Evolutionary conservation across 2,888 invertebrate species (phyloP), one percentile per base, ranked within the genome.

Genomic region (Stramonita haemastoma): DNA sequence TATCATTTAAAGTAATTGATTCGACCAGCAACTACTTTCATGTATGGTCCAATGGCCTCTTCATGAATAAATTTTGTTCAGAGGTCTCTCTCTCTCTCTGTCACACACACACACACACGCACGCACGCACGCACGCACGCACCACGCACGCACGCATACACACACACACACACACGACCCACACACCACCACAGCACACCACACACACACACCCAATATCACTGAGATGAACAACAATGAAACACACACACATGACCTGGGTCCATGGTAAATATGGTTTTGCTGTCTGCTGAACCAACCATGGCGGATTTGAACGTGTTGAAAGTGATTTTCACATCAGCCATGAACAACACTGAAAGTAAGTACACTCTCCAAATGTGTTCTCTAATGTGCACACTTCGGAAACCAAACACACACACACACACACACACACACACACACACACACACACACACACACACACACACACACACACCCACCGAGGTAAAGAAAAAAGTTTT

Each of bases 211-310:
- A 79, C 79, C 29, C 77, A 77, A 29, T n/a, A n/a, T 32, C 34
- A 32, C 77, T 6, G 15, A 32, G 29, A 32, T 32, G 19, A 29
- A 26, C 26, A 73, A 29, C 1, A 79, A 8, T 32, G 15, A 79
- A 34, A 34, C 34, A 79, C 79, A 79, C 34, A 79, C 34, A 79
- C 79, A 79, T 19, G 15, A 96, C 96, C 95, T 92, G 96, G 96
- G 91, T 95, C 95, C 11, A 94, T 90, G 26, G 94, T 95, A 79
- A 96, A 91, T 56, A 96, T 93, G 36, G 95, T 95, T 90, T 95
- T 95, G 6, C 94, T 94, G 86, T 94, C 93, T 36, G 95, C 94
- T 57, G 95, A 94, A 29, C 94, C 94, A n/a, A 93, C 91, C 95
- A 96, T 95, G n/a, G 92, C 90, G 32, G 94, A 94, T 90, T 93